Evolutionary conservation across 1,140 invertebrate genomes (phyloP), one percentile per base, ranked within the genome.

Genomic region (Copidosoma floridanum): DNA sequence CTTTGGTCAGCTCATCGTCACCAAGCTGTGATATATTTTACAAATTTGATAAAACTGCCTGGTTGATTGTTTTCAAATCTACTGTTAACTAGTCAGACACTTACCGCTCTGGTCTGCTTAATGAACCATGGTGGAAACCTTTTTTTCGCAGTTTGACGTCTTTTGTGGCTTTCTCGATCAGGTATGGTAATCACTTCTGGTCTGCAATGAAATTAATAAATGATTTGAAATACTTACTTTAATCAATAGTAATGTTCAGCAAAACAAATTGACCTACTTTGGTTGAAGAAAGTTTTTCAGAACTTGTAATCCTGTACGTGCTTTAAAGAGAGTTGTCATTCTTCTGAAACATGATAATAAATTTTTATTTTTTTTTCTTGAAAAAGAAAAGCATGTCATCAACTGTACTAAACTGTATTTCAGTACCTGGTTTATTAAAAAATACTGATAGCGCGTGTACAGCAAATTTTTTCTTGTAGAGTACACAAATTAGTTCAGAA

Each of bases 1-100:
- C 90, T 44, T 73, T 16, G 0, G 91, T 94, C 14, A 97, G 65
- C 14, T 83, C 70, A 68, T 94, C 90, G 66, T 90, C 79, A 68
- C 81, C 80, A 54, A 79, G 68, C 89, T 91, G n/a, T n/a, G n/a
- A n/a, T n/a, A n/a, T n/a, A n/a, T n/a, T n/a, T n/a, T n/a, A n/a
- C n/a, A n/a, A n/a, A n/a, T n/a, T n/a, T n/a, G n/a, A n/a, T n/a
- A n/a, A n/a, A n/a, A n/a, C n/a, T n/a, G n/a, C n/a, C n/a, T n/a
- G n/a, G n/a, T n/a, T n/a, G n/a, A n/a, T n/a, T n/a, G n/a, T n/a
- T n/a, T n/a, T n/a, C n/a, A n/a, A n/a, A n/a, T n/a, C n/a, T n/a
- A n/a, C n/a, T n/a, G n/a, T n/a, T n/a, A n/a, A n/a, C n/a, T 32
- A 32, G 6, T 32, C 29, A 8, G 6, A 16, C 55, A 77, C 80